Percentiles rank a stretch among this genome's conserved stretches.
Evolutionary conservation across 2,113 vertebrate species (phyloP).

Genomic region (Neofelis nebulosa): DNA sequence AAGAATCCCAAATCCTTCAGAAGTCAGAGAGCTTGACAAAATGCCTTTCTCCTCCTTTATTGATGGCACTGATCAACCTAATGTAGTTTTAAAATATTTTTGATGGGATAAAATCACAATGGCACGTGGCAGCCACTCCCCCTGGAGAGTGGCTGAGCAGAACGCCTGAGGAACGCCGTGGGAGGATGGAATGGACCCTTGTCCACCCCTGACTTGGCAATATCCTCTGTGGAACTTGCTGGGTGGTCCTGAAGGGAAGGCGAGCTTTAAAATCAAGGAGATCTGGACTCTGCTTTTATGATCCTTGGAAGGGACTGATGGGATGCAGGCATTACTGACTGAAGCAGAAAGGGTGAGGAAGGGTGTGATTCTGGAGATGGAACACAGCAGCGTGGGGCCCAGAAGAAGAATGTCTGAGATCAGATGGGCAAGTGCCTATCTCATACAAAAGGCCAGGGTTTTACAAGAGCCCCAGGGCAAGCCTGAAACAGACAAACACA

Average conservation of each 20-base stretch:
- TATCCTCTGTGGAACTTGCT: background rate
- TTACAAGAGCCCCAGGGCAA: background rate
- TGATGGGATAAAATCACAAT: background rate
- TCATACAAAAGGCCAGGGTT: background rate
- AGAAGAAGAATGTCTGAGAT: background rate
- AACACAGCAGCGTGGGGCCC: background rate
- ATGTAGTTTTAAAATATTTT: background rate
- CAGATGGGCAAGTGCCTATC: background rate
- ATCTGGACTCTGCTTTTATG: background rate
- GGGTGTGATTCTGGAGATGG: background rate
- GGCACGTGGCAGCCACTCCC: background rate
- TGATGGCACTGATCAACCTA: background rate
- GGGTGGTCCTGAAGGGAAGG: constrained; percentile 43
- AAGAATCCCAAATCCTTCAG: background rate
- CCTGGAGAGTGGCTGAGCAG: background rate
- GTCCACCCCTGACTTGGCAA: background rate
- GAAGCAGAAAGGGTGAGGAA: background rate
- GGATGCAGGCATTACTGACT: background rate
- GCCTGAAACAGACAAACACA: background rate
- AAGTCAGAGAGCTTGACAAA: background rate
- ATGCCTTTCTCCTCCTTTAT: background rate
- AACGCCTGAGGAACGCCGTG: background rate
- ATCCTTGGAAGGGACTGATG: background rate
- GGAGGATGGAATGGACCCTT: background rate
- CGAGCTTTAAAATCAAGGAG: constrained; percentile 15